These are phyloP conservation scores for Euplagia quadripunctaria DNA, from an alignment of 2,888 invertebrate genomes.

Conservation along the genomic window DNA sequence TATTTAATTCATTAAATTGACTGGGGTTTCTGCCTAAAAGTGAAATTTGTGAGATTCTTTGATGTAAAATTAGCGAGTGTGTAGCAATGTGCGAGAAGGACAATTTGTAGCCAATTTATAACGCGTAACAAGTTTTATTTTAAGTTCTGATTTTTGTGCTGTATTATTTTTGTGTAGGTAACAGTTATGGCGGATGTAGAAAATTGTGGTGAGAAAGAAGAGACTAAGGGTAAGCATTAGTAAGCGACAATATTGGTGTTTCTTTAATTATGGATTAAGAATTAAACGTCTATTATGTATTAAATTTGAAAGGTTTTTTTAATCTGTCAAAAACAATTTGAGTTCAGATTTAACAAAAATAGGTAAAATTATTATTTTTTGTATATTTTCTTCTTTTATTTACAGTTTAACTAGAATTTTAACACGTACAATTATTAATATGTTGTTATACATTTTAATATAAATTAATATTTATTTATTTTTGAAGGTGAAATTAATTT, in stretches of 20 bases:
- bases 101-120: conserved; percentile 59
- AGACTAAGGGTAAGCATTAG: conserved; percentile 40
- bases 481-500: too few species aligned
- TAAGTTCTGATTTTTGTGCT: conserved; percentile 43
- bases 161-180: conserved; percentile 31
- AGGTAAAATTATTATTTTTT: too few species aligned
- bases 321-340: too few species aligned
- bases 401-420: too few species aligned
- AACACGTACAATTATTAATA: too few species aligned
- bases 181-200: conserved; percentile 63
- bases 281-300: too few species aligned
- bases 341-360: too few species aligned
- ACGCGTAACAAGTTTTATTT: conserved; percentile 51
- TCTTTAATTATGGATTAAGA: background rate
- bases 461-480: too few species aligned
- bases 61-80: conserved; percentile 35
- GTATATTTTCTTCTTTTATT: too few species aligned
- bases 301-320: too few species aligned
- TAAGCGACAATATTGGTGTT: background rate
- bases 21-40: conserved; percentile 14
- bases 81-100: conserved; percentile 62
- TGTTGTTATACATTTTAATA: too few species aligned
- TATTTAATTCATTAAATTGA: conserved; percentile 20
- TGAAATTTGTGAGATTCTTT: conserved; percentile 26
- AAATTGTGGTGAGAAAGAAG: conserved; percentile 49